A percentile compares a stretch with the other conserved stretches of the same genome.
Evolutionary conservation across 1,140 invertebrate species (phyloP).

Genomic region (Bombus breviceps): DNA sequence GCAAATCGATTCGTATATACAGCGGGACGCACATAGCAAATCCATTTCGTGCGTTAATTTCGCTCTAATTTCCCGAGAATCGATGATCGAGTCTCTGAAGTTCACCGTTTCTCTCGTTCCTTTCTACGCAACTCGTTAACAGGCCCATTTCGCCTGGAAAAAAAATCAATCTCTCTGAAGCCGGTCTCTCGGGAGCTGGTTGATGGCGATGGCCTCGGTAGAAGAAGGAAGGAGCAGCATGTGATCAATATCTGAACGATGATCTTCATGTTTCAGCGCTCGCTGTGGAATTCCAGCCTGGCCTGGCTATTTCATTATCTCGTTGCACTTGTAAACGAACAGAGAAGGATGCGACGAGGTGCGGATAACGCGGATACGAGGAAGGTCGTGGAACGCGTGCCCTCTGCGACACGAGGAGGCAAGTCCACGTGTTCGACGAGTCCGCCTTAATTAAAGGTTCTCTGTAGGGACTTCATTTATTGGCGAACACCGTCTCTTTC

Average conservation of each 20-base stretch:
- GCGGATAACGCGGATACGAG: background rate
- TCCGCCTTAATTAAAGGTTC: constrained; percentile 60
- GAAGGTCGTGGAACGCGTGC: constrained; percentile 42
- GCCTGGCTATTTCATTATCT: constrained; percentile 42
- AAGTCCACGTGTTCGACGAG: constrained; percentile 34
- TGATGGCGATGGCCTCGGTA: background rate
- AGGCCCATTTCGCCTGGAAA: background rate
- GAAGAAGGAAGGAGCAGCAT: background rate
- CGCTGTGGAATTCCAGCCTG: constrained; percentile 12
- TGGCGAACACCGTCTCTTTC: constrained; percentile 14
- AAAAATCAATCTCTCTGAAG: constrained; percentile 32
- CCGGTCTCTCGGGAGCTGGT: background rate
- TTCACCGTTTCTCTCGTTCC: background rate
- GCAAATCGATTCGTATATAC: background rate
- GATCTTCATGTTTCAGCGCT: constrained; percentile 21
- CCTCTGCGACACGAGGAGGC: constrained; percentile 38
- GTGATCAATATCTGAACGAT: constrained; percentile 39
- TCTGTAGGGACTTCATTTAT: constrained; percentile 53
- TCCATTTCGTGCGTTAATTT: background rate
- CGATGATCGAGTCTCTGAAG: background rate
- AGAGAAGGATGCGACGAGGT: background rate
- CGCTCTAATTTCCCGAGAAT: background rate
- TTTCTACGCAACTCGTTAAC: background rate
- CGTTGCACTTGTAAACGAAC: constrained; percentile 37
- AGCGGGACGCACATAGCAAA: background rate